Evolutionary conservation across 2,797 vertebrate species (phyloP), one percentile per base, ranked within the genome.

Genomic region (Pseudocheirus occidentalis): DNA sequence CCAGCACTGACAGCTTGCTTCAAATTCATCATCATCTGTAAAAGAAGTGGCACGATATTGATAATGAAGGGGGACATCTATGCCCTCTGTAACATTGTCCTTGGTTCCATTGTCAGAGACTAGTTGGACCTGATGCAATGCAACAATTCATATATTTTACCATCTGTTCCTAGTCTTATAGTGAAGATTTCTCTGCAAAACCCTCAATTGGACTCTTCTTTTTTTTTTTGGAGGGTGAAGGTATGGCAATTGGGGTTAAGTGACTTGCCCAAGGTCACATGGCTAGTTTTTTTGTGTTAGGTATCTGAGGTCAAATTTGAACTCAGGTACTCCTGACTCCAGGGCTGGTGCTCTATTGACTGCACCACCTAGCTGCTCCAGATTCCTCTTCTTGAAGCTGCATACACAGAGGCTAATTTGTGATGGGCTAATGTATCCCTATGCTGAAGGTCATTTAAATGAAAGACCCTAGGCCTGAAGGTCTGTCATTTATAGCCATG

Each of bases 11-110:
- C 34, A 73, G 59, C 93, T 96, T 92, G 91, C 93, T 95, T 93
- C 94, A 96, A 73, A n/a, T 91, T 93, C 4, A 57, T 73, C 92
- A 95, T 92, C n/a, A 5, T 58, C 96, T 96, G 91, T 92, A 95
- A 7, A 55, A 94, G 56, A 91, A 95, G 59, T 90, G 93, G 87
- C 59, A 55, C 90, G 81, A 90, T 90, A 57, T 81, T 96, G 90
- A 56, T 66, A 96, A 96, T 27, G 29, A 73, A 95, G 57, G 28
- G 1, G 40, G 16, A 13, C 4, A 34, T 46, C 93, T 40, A 73
- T 91, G 91, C 27, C 91, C 21, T 91, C 89, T 13, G 34, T 92
- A 92, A 95, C 52, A 87, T 58, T 18, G 55, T 90, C 95, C 91
- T 95, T 56, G 52, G 21, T 46, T 14, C 11, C 58, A 34, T 81